These are phyloP conservation scores for Forbesichthys papilliferus DNA, from an alignment of 2,113 vertebrate genomes.

Conservation along the genomic window DNA sequence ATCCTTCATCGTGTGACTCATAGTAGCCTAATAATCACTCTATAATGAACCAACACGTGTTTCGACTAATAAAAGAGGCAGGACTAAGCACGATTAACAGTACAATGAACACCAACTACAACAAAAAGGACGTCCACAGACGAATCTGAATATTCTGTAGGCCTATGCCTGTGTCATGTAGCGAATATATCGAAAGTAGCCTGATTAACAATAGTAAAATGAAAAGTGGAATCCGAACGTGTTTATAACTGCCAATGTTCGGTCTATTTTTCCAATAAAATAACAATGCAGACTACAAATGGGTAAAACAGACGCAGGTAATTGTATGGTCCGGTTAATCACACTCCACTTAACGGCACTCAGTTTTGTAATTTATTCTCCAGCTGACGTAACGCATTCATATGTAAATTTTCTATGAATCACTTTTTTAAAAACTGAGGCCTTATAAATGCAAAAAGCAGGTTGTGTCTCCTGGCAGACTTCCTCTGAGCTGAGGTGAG, in stretches of 20 bases:
- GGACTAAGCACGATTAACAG: neutral
- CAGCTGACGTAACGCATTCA: constrained; percentile 37
- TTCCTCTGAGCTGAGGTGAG: neutral
- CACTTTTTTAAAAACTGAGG: constrained; percentile 1
- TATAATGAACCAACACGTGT: constrained; percentile 40
- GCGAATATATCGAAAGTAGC: no score
- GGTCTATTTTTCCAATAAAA: constrained; percentile 3
- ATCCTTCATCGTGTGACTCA: constrained; percentile 72
- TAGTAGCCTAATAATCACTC: constrained; percentile 64
- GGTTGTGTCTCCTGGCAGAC: constrained; percentile 35
- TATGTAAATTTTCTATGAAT: constrained; percentile 63
- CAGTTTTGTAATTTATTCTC: constrained; percentile 10
- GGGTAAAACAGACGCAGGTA: constrained; percentile 17
- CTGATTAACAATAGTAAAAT: no score
- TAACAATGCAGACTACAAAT: neutral
- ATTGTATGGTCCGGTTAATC: constrained; percentile 45
- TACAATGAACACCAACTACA: no score
- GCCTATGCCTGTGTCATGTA: no score
- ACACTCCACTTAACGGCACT: neutral
- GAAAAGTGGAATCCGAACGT: neutral
- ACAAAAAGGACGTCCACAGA: no score
- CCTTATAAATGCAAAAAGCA: constrained; percentile 50
- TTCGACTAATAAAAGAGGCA: constrained; percentile 6
- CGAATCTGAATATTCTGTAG: no score
- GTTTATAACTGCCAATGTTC: constrained; percentile 6